Evolutionary conservation across 1,140 invertebrate species (phyloP).

Genomic region (Drosophila simulans): DNA sequence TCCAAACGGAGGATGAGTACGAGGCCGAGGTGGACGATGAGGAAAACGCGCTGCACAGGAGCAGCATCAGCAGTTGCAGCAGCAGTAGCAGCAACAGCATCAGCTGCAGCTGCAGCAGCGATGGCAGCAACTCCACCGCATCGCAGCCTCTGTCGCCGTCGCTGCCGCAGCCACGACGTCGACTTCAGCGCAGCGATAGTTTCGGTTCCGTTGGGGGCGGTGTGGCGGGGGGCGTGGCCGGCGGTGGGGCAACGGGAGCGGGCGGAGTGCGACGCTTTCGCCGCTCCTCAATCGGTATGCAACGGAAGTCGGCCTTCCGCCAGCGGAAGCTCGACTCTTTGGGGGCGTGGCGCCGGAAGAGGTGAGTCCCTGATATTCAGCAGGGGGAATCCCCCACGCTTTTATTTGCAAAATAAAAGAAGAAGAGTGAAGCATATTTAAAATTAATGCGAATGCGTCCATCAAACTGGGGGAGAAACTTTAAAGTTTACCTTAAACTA

Average conservation of each 20-base stretch:
- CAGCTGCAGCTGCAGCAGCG: constrained; percentile 7
- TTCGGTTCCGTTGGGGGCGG: constrained; percentile 26
- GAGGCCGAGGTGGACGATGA: constrained; percentile 29
- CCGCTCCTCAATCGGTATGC: constrained; percentile 80
- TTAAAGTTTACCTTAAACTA: too few species aligned
- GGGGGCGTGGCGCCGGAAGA: constrained; percentile 73
- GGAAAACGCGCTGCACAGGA: not conserved
- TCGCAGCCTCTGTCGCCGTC: not conserved
- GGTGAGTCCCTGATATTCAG: constrained; percentile 54
- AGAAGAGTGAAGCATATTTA: not conserved
- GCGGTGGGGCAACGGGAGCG: not conserved
- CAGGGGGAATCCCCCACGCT: not conserved
- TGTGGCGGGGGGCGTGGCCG: constrained; percentile 13
- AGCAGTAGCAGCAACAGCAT: constrained; percentile 21
- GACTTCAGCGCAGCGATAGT: constrained; percentile 48
- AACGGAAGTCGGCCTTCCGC: constrained; percentile 77
- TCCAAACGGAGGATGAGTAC: constrained; percentile 69
- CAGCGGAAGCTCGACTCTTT: constrained; percentile 80
- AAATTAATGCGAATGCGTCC: not conserved
- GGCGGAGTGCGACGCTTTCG: constrained; percentile 68
- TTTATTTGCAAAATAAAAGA: not conserved
- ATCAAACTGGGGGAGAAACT: too few species aligned
- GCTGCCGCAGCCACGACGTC: constrained; percentile 12
- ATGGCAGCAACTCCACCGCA: constrained; percentile 12
- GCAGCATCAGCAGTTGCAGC: constrained; percentile 20